A percentile compares a stretch with the other conserved stretches of the same genome.
Evolutionary conservation across 2,113 vertebrate genomes (phyloP).

Genomic region (Pomatorhinus ruficollis): DNA sequence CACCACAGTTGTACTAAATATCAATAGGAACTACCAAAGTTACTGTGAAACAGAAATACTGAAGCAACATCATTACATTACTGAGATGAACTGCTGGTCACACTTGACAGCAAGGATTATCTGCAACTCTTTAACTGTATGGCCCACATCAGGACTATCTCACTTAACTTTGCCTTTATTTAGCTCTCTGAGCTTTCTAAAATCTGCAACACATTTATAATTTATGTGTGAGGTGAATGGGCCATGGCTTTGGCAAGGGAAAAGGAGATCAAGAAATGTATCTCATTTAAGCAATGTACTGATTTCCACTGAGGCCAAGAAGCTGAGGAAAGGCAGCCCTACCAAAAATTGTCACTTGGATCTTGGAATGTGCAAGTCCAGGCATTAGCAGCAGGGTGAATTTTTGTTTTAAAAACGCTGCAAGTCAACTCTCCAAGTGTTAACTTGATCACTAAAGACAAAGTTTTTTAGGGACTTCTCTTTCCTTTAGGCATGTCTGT

Average conservation of each 20-base stretch:
- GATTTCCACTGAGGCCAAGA: not conserved
- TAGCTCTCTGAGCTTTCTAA: not conserved
- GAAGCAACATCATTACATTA: not conserved
- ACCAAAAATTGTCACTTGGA: not conserved
- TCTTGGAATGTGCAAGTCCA: not conserved
- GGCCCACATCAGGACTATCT: not conserved
- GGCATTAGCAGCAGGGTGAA: not conserved
- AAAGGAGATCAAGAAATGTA: not conserved
- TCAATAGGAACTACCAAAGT: not conserved
- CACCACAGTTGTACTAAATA: not conserved
- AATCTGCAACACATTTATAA: not conserved
- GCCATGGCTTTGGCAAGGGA: not conserved
- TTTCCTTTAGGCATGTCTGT: not conserved
- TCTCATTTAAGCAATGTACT: not conserved
- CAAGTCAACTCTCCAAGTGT: not conserved
- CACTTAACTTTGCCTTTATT: not conserved
- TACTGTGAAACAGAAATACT: not conserved
- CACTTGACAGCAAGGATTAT: not conserved
- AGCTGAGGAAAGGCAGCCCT: not conserved
- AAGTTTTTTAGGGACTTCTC: not conserved
- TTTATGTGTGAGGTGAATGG: not conserved
- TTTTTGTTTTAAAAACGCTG: not conserved
- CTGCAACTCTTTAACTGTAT: not conserved
- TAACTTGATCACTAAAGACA: not conserved
- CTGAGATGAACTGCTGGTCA: not conserved